Evolutionary conservation across 1,140 invertebrate genomes (phyloP).

Genomic region (Homalodisca vitripennis): DNA sequence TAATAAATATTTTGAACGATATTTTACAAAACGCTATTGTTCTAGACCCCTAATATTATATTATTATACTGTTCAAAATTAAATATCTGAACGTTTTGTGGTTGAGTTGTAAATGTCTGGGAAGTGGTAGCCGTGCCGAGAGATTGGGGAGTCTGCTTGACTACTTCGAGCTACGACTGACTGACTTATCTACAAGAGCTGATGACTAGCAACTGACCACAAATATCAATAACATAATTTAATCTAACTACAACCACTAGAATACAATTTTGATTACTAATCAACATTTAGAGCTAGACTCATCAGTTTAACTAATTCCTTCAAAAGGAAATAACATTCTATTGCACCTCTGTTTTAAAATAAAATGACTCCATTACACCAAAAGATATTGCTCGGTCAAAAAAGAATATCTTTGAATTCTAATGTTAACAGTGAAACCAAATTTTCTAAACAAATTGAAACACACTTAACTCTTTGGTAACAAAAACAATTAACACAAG

Average conservation of each 20-base stretch:
- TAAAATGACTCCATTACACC: background rate
- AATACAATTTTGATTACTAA: background rate
- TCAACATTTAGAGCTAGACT: background rate
- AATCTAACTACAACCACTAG: background rate
- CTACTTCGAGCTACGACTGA: background rate
- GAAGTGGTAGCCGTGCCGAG: no score
- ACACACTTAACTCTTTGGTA: constrained; percentile 30
- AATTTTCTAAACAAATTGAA: constrained; percentile 19
- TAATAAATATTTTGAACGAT: no score
- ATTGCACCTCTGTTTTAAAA: background rate
- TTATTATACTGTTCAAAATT: no score
- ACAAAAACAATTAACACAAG: constrained; percentile 30
- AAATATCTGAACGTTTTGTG: no score
- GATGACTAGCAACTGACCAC: background rate
- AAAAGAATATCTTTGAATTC: background rate
- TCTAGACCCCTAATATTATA: no score
- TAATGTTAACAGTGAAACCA: constrained; percentile 8
- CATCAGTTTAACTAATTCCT: background rate
- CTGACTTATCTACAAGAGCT: background rate
- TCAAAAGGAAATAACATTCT: background rate
- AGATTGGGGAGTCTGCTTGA: background rate
- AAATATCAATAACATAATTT: constrained; percentile 6
- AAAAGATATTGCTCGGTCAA: background rate
- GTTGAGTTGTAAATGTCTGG: no score
- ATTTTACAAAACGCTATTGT: no score